phyloP scores from a whole-genome alignment of 2,888 invertebrate species.

The Eupithecia abbreviata region DNA sequence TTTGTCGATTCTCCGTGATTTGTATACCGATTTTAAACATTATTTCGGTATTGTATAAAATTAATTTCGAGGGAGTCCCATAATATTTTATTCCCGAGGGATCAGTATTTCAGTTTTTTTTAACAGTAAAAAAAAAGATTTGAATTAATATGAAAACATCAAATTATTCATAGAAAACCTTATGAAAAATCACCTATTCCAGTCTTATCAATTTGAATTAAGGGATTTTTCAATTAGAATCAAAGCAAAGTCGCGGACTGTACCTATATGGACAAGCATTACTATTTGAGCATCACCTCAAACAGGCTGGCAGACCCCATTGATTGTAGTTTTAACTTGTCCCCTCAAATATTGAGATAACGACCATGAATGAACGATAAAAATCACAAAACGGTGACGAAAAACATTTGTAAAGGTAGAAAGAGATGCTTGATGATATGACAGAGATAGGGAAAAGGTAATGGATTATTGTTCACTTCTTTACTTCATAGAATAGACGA shows the following conservation, averaged over 20 bases:
- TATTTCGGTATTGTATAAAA: too few species aligned
- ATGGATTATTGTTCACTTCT: background rate
- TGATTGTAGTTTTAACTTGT: constrained; percentile 49
- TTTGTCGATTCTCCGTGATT: too few species aligned
- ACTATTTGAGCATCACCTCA: constrained; percentile 54
- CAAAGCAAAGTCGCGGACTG: background rate
- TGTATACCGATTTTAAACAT: too few species aligned
- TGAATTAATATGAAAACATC: too few species aligned
- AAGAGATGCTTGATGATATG: background rate
- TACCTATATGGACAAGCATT: background rate
- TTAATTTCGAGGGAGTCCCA: too few species aligned
- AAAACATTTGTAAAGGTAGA: constrained; percentile 32
- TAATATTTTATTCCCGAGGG: too few species aligned
- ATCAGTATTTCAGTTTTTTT: too few species aligned
- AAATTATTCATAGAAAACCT: background rate
- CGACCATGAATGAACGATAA: constrained; percentile 50
- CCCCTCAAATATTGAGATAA: constrained; percentile 48
- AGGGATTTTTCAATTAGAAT: background rate
- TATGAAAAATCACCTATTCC: background rate
- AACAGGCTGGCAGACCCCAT: constrained; percentile 59
- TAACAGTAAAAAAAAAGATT: too few species aligned
- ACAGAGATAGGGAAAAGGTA: background rate
- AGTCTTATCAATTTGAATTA: background rate
- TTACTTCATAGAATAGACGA: too few species aligned
- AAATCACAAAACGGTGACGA: constrained; percentile 39